A percentile compares a stretch with the other conserved stretches of the same genome.
phyloP scores from a whole-genome alignment of 2,888 invertebrate species.

The Cyclophora punctaria region DNA sequence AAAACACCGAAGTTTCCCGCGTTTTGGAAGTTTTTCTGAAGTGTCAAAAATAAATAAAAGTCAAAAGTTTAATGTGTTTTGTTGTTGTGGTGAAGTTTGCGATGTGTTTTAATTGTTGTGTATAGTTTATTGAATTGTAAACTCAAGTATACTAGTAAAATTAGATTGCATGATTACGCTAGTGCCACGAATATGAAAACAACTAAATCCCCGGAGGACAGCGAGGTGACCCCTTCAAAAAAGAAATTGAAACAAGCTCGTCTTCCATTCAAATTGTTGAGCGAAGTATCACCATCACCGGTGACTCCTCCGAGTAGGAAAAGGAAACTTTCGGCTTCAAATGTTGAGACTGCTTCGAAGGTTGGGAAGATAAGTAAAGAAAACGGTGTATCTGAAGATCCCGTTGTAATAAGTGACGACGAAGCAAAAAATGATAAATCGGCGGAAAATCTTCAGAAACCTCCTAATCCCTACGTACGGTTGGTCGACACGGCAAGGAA shows the following conservation, averaged over 20 bases:
- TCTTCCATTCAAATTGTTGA: constrained; percentile 75
- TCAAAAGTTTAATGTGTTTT: constrained; percentile 34
- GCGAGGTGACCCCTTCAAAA: constrained; percentile 60
- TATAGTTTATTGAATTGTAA: constrained; percentile 6
- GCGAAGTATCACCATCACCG: constrained; percentile 52
- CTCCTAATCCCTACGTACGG: constrained; percentile 56
- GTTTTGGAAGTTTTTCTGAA: constrained; percentile 46
- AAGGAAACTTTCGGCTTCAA: constrained; percentile 57
- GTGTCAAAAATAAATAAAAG: constrained; percentile 4
- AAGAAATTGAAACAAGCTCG: constrained; percentile 78
- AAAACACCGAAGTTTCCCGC: constrained; percentile 39
- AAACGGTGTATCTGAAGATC: constrained; percentile 40
- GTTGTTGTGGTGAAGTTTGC: constrained; percentile 20
- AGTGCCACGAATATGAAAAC: constrained; percentile 49
- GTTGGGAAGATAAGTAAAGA: constrained; percentile 58
- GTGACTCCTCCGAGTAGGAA: constrained; percentile 49
- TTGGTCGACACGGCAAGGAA: constrained; percentile 58
- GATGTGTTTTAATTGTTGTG: constrained; percentile 17
- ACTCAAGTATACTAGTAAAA: too few relatives aligned
- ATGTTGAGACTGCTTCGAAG: constrained; percentile 48
- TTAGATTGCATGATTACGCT: neutral
- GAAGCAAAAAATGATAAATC: constrained; percentile 39
- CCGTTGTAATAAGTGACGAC: constrained; percentile 59
- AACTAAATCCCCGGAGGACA: constrained; percentile 47
- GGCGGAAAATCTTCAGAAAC: constrained; percentile 28